Evolutionary conservation across 2,888 invertebrate species (phyloP).

Genomic region (Sesia apiformis): DNA sequence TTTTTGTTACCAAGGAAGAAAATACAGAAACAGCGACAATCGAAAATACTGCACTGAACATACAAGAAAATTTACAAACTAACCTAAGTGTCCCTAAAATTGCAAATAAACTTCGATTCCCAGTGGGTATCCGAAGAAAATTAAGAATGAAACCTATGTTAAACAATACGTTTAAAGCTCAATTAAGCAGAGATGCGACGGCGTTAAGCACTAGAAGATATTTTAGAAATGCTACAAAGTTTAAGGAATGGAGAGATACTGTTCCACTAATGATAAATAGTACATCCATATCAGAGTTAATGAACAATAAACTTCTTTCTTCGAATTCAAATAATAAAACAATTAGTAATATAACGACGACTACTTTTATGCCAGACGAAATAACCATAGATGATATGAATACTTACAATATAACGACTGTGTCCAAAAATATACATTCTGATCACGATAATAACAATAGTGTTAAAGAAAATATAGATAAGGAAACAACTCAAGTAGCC

Average conservation of each 20-base stretch:
- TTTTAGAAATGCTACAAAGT: conserved; percentile 40
- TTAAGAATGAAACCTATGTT: conserved; percentile 42
- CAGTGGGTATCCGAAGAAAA: conserved; percentile 38
- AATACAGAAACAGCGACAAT: conserved; percentile 6
- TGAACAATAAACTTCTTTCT: background rate
- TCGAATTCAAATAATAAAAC: background rate
- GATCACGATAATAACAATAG: background rate
- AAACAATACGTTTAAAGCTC: conserved; percentile 42
- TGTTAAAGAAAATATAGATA: background rate
- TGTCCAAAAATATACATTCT: background rate
- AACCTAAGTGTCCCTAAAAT: conserved; percentile 17
- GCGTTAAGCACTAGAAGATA: conserved; percentile 42
- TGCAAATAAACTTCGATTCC: conserved; percentile 30
- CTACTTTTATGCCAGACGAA: background rate
- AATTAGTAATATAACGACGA: background rate
- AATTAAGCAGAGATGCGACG: conserved; percentile 49
- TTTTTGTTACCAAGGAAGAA: conserved; percentile 1
- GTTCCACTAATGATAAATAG: conserved; percentile 23
- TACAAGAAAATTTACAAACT: conserved; percentile 5
- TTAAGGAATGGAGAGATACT: conserved; percentile 42
- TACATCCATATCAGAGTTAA: conserved; percentile 1
- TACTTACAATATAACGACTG: background rate
- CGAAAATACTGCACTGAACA: background rate
- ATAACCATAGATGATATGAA: background rate
- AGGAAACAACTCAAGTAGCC: conserved; percentile 12